Conservation (phyloP, 2,888 invertebrate species). For the Yponomeuta malinellus region DNA sequence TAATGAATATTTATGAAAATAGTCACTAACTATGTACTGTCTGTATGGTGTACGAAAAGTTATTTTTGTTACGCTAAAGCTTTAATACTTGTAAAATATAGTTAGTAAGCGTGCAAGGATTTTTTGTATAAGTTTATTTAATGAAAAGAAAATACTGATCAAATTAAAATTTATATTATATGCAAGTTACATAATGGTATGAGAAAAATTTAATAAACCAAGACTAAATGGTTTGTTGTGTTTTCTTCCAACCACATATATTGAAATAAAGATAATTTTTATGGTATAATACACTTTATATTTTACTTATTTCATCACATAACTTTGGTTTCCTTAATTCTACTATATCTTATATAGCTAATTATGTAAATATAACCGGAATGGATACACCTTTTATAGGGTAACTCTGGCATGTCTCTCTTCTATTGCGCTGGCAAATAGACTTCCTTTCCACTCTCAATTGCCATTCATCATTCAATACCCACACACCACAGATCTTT, state of each 20-base stretch:
- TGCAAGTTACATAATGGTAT: constrained; percentile 62
- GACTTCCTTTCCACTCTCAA: too few relatives aligned
- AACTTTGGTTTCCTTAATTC: neutral
- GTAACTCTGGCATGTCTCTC: too few relatives aligned
- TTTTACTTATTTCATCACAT: constrained; percentile 13
- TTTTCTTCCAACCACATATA: constrained; percentile 1
- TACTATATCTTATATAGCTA: neutral
- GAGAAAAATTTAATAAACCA: constrained; percentile 66
- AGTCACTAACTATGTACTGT: constrained; percentile 30
- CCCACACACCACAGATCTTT: neutral
- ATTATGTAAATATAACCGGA: too few relatives aligned
- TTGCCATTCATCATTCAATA: neutral
- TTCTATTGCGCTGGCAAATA: too few relatives aligned
- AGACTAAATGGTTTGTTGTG: constrained; percentile 42
- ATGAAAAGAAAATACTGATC: constrained; percentile 46
- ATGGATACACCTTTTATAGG: too few relatives aligned
- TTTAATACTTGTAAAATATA: constrained; percentile 73
- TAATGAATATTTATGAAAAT: constrained; percentile 77
- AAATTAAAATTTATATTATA: constrained; percentile 70
- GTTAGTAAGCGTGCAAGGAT: constrained; percentile 66
- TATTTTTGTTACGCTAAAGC: constrained; percentile 72
- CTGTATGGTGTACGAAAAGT: constrained; percentile 47
- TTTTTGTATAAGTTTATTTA: constrained; percentile 69
- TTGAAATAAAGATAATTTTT: neutral
- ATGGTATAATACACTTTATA: constrained; percentile 5